phyloP scores from a whole-genome alignment of 2,113 vertebrate genomes.

The Lasiurus borealis region DNA sequence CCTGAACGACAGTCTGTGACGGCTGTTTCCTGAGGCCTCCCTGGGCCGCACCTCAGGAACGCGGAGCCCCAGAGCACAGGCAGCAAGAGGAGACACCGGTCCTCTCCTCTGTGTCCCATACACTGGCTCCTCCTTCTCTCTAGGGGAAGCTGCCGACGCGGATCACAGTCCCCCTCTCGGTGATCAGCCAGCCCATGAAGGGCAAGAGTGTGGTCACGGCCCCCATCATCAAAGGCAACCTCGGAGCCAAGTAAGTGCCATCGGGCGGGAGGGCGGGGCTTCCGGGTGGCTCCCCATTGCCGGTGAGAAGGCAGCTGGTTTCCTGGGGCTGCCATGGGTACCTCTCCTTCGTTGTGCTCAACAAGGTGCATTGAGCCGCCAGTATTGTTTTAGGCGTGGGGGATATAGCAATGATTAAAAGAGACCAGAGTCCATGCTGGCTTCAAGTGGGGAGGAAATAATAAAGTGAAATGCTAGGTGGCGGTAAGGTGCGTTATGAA shows the following conservation, averaged over 20 bases:
- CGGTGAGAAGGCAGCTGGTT: not conserved
- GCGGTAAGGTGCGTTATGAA: not conserved
- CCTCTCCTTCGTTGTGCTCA: not conserved
- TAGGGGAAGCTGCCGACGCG: conserved; percentile 96
- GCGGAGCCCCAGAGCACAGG: not conserved
- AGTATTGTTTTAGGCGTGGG: not conserved
- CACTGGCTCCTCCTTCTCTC: conserved; percentile 35
- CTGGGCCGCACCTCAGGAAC: not conserved
- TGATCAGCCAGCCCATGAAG: conserved; percentile 98
- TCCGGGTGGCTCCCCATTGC: not conserved
- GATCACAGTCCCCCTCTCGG: conserved; percentile 96
- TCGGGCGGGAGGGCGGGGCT: not conserved
- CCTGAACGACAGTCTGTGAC: not conserved
- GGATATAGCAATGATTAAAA: not conserved
- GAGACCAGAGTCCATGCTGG: not conserved
- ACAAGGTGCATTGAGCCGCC: not conserved
- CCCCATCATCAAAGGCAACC: conserved; percentile 96
- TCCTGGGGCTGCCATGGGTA: no score
- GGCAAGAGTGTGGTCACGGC: conserved; percentile 96
- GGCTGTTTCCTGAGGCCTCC: not conserved
- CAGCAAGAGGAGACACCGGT: not conserved
- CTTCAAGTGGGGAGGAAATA: not conserved
- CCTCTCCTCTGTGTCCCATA: not conserved
- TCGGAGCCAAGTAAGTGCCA: conserved; percentile 94
- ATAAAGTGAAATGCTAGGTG: not conserved